Evolutionary conservation across 1,140 invertebrate genomes (phyloP), one percentile per base, ranked within the genome.

Genomic region (Aphaenogaster floridana): DNA sequence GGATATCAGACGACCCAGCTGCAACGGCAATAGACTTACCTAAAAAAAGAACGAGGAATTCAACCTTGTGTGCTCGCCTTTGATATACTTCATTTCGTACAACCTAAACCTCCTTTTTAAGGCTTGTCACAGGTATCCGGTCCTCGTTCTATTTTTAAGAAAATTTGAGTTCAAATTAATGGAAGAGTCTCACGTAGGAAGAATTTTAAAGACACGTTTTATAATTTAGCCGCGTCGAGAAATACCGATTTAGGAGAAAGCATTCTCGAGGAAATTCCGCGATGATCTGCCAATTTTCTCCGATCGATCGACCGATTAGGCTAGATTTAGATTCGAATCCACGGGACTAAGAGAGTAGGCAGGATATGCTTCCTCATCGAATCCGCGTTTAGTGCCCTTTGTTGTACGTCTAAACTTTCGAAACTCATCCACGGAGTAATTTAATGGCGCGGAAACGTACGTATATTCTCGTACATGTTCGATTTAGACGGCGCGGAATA

Each of bases 401-500:
- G 11, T 48, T 84, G 42, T 71, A 15, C 17, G 28, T 50, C 3
- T 63, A 74, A 83, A 84, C 13, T 76, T 61, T 61, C 69, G 28
- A 48, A 69, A 59, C 17, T 74, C 11, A 17, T 36, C 13, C 42
- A 11, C 7, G 42, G 2, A 83, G 8, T 45, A 83, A 84, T 84
- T 84, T 76, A 57, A 59, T 57, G 50, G 2, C 48, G 50, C 39
- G 6, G 39, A 50, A 7, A n/a, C 15, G 5, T 39, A 66, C n/a
- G 17, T 66, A 36, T 68, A 69, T 45, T 57, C 50, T 52, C 39
- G 28, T 76, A 57, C 13, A 61, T 57, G 36, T 77, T 79, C 52
- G 61, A 83, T 86, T 89, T 66, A 76, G 42, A 36, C 3, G 8
- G 13, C 7, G 21, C 21, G 57, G 63, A 85, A 91, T 90, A 87